phyloP scores from a whole-genome alignment of 2,888 invertebrate species.

The Mylabris sibirica region DNA sequence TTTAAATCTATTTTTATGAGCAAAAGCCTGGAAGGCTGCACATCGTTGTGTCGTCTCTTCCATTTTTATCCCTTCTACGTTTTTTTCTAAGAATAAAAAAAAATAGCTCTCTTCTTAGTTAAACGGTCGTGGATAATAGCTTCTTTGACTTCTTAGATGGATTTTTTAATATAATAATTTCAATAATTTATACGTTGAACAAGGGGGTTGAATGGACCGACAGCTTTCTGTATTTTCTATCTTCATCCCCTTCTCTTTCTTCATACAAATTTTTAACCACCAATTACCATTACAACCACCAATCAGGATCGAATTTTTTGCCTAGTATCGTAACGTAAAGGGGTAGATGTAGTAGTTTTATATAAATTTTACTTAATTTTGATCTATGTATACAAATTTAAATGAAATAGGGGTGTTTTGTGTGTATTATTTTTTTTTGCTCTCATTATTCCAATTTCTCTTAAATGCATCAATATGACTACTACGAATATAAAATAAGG shows the following conservation, averaged over 20 bases:
- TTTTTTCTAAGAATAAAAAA: slow-evolving; percentile 47
- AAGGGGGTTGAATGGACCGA: slow-evolving; percentile 19
- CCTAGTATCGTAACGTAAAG: neutral
- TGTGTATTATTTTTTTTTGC: slow-evolving; percentile 30
- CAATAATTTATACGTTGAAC: slow-evolving; percentile 64
- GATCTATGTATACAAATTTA: slow-evolving; percentile 54
- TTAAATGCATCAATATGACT: slow-evolving; percentile 49
- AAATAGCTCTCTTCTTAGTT: slow-evolving; percentile 58
- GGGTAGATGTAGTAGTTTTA: neutral
- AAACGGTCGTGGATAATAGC: slow-evolving; percentile 63
- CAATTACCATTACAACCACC: slow-evolving; percentile 16
- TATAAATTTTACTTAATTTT: slow-evolving; percentile 19
- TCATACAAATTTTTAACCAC: slow-evolving; percentile 10
- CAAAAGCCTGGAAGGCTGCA: slow-evolving; percentile 42
- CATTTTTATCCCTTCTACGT: neutral
- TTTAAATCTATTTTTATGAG: slow-evolving; percentile 52
- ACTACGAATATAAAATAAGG: too few relatives aligned
- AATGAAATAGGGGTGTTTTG: slow-evolving; percentile 61
- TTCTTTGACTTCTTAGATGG: slow-evolving; percentile 76
- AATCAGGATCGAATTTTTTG: slow-evolving; percentile 21
- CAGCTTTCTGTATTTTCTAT: neutral
- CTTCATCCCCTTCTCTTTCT: neutral
- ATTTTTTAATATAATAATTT: slow-evolving; percentile 79
- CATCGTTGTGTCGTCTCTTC: neutral
- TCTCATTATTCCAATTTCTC: neutral